phyloP scores from a whole-genome alignment of 2,797 vertebrate genomes.

The Amblyraja radiata region DNA sequence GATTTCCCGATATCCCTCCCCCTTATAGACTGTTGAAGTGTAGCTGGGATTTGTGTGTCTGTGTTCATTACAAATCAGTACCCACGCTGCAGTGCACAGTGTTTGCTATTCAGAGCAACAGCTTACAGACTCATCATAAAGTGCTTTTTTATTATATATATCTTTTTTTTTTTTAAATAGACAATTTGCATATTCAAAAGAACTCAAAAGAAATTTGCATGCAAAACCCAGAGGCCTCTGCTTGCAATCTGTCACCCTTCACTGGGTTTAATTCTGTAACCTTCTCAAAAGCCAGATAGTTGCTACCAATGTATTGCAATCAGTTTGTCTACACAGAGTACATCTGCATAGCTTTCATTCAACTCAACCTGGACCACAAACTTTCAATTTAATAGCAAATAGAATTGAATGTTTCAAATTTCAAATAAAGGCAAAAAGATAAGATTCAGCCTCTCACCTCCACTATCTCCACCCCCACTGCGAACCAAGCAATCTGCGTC shows the following conservation, averaged over 20 bases:
- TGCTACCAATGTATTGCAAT: conserved; percentile 32
- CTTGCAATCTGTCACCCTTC: conserved; percentile 60
- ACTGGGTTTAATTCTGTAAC: conserved; percentile 55
- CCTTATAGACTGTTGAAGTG: neutral
- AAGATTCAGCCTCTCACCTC: neutral
- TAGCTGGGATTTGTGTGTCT: neutral
- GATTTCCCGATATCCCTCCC: neutral
- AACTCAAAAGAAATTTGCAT: conserved; percentile 55
- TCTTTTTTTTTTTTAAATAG: conserved; percentile 37
- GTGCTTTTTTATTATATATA: conserved; percentile 42
- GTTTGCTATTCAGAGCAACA: neutral
- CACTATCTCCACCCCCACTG: neutral
- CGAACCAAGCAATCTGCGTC: neutral
- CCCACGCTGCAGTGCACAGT: neutral
- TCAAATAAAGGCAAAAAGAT: neutral
- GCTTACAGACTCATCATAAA: conserved; percentile 42
- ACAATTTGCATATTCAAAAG: conserved; percentile 54
- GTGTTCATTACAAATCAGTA: neutral
- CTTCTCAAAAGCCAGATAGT: conserved; percentile 46
- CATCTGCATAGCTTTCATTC: conserved; percentile 27
- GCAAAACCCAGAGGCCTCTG: conserved; percentile 54
- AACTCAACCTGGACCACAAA: conserved; percentile 10
- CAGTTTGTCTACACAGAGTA: conserved; percentile 2
- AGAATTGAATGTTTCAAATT: neutral
- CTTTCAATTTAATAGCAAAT: conserved; percentile 17